Conservation (phyloP, 2,113 vertebrate species). For the Myrmecophaga tridactyla region DNA sequence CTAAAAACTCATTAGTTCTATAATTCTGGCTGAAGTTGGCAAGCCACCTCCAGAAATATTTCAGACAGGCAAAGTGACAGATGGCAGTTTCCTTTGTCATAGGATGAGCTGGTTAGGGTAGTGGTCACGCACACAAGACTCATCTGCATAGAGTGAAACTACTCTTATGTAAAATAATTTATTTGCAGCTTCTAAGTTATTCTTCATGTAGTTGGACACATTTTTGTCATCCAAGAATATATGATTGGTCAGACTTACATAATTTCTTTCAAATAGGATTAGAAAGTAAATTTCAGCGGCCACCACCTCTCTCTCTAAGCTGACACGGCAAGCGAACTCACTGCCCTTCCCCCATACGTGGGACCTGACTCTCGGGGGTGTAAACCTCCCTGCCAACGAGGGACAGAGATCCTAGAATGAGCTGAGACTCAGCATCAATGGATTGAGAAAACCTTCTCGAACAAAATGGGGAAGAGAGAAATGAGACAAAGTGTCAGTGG, state of each 20-base stretch:
- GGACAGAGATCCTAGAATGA: too few relatives aligned
- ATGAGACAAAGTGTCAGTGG: too few relatives aligned
- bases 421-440: too few relatives aligned
- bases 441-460: too few relatives aligned
- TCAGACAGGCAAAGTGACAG: constrained; percentile 77
- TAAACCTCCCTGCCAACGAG: too few relatives aligned
- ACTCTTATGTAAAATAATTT: constrained; percentile 36
- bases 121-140: constrained; percentile 60
- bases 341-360: too few relatives aligned
- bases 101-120: constrained; percentile 61
- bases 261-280: constrained; percentile 52
- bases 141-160: background rate
- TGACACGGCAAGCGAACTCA: too few relatives aligned
- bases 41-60: constrained; percentile 78
- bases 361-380: too few relatives aligned
- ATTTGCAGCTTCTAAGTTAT: constrained; percentile 41
- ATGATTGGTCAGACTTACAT: constrained; percentile 53
- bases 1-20: constrained; percentile 79
- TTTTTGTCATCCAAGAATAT: constrained; percentile 42
- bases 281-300: constrained; percentile 40
- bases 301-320: too few relatives aligned
- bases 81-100: constrained; percentile 78
- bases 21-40: constrained; percentile 79
- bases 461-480: too few relatives aligned
- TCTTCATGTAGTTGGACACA: constrained; percentile 30